A percentile compares a stretch with the other conserved stretches of the same genome.
Conservation (phyloP, 2,113 vertebrate species). For the Glaucidium brasilianum region DNA sequence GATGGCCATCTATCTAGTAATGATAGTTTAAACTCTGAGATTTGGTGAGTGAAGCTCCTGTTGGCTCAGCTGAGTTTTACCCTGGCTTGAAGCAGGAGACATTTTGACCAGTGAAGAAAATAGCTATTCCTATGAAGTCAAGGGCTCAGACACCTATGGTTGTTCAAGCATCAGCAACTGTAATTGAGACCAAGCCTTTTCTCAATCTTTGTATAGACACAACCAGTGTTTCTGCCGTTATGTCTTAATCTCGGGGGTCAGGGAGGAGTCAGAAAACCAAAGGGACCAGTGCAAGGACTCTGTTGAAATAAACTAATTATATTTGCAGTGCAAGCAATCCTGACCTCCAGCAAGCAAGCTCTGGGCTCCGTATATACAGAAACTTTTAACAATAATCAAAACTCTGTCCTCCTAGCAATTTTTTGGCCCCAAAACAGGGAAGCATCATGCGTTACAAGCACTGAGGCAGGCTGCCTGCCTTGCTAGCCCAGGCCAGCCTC, state of each 20-base stretch:
- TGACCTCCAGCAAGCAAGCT: neutral
- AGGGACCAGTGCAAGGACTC: neutral
- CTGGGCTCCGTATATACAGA: neutral
- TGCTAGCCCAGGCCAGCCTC: neutral
- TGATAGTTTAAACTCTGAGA: neutral
- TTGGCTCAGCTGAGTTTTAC: neutral
- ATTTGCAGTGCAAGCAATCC: neutral
- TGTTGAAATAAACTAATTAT: neutral
- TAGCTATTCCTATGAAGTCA: neutral
- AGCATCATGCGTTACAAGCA: neutral
- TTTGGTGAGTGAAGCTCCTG: neutral
- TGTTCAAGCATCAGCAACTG: neutral
- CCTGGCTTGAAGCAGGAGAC: neutral
- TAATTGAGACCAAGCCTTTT: neutral
- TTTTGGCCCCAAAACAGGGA: neutral
- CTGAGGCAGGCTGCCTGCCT: neutral
- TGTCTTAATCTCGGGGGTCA: neutral
- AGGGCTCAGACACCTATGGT: accelerated
- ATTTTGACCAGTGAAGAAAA: neutral
- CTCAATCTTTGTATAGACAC: neutral
- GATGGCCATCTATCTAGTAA: neutral
- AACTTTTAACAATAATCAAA: neutral
- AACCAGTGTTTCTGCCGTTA: neutral
- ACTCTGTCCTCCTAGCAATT: neutral
- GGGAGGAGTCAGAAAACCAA: neutral